These are phyloP conservation scores for Otus scops DNA, from an alignment of 2,797 vertebrate species.

Conservation along the genomic window DNA sequence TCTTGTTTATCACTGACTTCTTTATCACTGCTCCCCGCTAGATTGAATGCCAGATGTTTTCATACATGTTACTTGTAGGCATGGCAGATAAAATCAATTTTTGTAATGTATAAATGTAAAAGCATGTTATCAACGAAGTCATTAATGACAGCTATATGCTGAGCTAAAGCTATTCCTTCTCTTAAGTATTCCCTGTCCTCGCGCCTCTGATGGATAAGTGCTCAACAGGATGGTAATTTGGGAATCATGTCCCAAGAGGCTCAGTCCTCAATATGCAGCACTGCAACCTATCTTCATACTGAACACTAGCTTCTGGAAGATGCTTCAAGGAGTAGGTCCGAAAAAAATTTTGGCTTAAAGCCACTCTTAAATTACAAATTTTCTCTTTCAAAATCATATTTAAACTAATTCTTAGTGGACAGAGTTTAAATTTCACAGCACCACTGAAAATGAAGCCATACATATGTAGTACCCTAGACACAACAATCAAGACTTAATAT, in stretches of 20 bases:
- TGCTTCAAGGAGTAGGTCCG: background rate
- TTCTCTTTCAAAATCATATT: background rate
- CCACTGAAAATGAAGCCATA: background rate
- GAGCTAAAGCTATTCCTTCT: background rate
- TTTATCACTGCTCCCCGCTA: background rate
- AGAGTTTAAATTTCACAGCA: background rate
- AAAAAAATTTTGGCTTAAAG: background rate
- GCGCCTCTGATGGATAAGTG: background rate
- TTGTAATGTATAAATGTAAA: background rate
- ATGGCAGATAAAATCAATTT: background rate
- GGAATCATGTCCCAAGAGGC: background rate
- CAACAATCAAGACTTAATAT: background rate
- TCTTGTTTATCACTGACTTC: background rate
- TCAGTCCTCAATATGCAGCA: rapidly evolving
- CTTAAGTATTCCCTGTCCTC: background rate
- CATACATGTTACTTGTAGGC: background rate
- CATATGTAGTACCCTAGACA: background rate
- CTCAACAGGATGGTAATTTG: background rate
- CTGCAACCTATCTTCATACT: background rate
- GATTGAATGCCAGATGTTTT: background rate
- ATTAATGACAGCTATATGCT: background rate
- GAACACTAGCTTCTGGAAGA: background rate
- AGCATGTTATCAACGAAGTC: background rate
- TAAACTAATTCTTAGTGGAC: background rate
- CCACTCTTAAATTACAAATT: background rate